Evolutionary conservation across 2,888 invertebrate species (phyloP), one percentile per base, ranked within the genome.

Genomic region (Mechanitis mazaeus): DNA sequence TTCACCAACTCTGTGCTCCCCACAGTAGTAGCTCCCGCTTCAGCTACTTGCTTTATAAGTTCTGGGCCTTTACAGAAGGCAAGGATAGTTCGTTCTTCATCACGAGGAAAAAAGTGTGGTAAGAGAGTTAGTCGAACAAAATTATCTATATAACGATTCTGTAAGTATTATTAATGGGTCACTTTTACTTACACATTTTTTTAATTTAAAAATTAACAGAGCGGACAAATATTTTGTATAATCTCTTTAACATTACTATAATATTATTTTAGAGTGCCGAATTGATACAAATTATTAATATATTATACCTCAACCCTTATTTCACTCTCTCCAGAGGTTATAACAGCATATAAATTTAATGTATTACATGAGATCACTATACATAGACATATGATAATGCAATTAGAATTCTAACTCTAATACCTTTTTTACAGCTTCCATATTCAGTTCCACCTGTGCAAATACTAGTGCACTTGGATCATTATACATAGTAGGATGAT

Each of bases 401-500:
- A 20, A 20, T 20, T 20, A 20, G 20, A 20, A 20, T 20, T 20
- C 20, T 20, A 20, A 20, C 20, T 47, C 20, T 33, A 28, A 54
- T 60, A 93, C 93, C 88, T 93, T 92, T 77, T 93, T 94, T 66
- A 91, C 92, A 59, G 93, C 93, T 68, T 91, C 91, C 95, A 97
- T 95, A 77, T 97, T 94, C 3, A 97, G 80, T 78, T 97, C 97
- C 62, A 97, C 88, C 46, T 92, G 84, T 3, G 95, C 93, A 68
- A 91, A 91, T 0, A 98, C 80, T 12, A 92, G 84, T 0, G 95
- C 94, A 78, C 94, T 91, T 0, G 96, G 95, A 46, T 91, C 84
- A 82, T 97, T 95, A 73, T 93, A 95, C 87, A 97, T 94, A 1
- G 94, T 92, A 0, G 96, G 95, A 78, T 96, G 94, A 79, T 96